Base-by-base conservation (phyloP, 2,888 invertebrate genomes). In the Aphrophora alni region DNA sequence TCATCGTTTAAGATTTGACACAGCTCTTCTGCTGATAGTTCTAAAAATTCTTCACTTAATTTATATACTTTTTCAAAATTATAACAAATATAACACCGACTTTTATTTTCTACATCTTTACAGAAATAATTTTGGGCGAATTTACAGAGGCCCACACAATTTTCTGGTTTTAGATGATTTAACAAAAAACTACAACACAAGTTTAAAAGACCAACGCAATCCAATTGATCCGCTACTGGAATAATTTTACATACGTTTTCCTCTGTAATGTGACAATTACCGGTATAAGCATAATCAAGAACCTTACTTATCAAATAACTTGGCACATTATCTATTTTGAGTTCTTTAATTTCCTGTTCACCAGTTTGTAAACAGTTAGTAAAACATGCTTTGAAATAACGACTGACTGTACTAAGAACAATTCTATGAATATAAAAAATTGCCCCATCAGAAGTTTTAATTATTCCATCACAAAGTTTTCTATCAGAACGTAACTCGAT, bases 231-330 rank as follows among this genome's bases (percentile, higher is more conserved):
- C 1, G 95, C 94, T 82, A 91, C 91, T 0, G 92, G 92, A 75
- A 95, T 88, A 59, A 95, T 89, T 83, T 90, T 89, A 87, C 94
- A 93, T 5, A 95, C 94, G 86, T 93, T 95, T 33, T 91, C 91
- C 59, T 90, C 89, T 4, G 90, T 92, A 59, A 95, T 91, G 78
- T 88, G 87, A 86, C 94, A 94, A 24, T 89, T 88, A 68, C 94
- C 93, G 3, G 94, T 93, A 86, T 95, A 95, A 0, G 93, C 93
- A 86, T 92, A 95, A 86, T 95, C 94, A 78, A 96, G 90, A 81
- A 95, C 91, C 68, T 91, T 88, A 79, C 89, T 89, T 89, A 95
- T 92, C 85, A 91, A 90, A 82, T 89, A 88, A 81, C 91, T 90
- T 0, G 92, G 90, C 51, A 92, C 91, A 75, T 85, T 85, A 84